These are phyloP conservation scores for Platerodrilus igneus DNA, from an alignment of 2,888 invertebrate species.

Conservation along the genomic window DNA sequence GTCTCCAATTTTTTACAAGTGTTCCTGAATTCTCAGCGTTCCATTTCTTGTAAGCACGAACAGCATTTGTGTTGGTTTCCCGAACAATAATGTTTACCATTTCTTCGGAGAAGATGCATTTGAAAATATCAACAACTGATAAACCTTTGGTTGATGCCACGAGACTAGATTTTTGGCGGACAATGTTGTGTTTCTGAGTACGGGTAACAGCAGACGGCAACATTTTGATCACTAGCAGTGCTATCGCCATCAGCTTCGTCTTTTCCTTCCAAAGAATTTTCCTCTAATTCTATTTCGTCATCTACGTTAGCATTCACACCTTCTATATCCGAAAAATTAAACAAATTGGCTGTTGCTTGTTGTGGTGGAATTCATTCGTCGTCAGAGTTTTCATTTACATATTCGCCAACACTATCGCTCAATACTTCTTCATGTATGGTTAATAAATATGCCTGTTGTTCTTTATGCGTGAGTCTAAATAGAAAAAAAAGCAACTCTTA, in stretches of 20 bases:
- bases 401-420: no score
- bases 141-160: constrained; percentile 4
- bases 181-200: constrained; percentile 9
- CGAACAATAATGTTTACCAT: constrained; percentile 8
- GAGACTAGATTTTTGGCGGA: constrained; percentile 5
- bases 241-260: constrained; percentile 3
- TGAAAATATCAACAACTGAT: constrained; percentile 5
- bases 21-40: constrained; percentile 6
- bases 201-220: constrained; percentile 3
- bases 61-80: constrained; percentile 7
- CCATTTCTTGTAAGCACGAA: constrained; percentile 5
- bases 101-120: constrained; percentile 10
- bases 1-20: constrained; percentile 6
- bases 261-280: constrained; percentile 3
- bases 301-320: no score
- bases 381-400: no score
- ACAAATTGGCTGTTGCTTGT: no score
- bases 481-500: no score
- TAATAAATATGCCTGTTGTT: no score
- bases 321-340: no score
- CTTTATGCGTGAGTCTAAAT: no score
- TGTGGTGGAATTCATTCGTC: no score
- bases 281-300: constrained; percentile 2
- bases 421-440: no score
- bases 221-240: constrained; percentile 2